Evolutionary conservation across 2,888 invertebrate genomes (phyloP).

Genomic region (Andrena hattorfiana): DNA sequence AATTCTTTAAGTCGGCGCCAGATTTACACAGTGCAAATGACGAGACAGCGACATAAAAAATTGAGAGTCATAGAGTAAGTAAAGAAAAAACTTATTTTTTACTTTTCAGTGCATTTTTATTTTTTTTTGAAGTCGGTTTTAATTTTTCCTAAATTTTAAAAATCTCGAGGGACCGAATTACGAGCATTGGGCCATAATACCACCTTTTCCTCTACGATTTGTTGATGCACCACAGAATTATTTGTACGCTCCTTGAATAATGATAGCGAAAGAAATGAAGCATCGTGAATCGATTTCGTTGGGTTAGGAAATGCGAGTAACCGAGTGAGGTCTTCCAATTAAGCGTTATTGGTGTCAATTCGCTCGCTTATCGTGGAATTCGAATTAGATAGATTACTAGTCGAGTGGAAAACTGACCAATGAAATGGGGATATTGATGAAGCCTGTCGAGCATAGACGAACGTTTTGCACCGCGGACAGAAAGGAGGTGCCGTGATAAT

Average conservation of each 20-base stretch:
- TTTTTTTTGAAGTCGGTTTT: no score
- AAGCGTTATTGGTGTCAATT: slow-evolving; percentile 36
- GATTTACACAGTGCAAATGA: no score
- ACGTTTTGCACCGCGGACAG: not conserved
- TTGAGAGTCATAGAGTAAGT: no score
- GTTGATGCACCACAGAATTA: no score
- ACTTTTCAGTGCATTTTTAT: no score
- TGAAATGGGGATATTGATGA: not conserved
- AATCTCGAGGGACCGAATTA: no score
- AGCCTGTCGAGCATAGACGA: no score
- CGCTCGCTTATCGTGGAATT: not conserved
- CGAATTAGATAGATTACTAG: not conserved
- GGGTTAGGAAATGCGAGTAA: not conserved
- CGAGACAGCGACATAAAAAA: no score
- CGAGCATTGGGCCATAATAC: no score
- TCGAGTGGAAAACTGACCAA: not conserved
- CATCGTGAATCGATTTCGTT: slow-evolving; percentile 12
- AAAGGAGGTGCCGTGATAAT: slow-evolving; percentile 3
- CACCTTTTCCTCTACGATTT: not conserved
- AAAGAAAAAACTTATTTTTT: no score
- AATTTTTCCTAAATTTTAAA: no score
- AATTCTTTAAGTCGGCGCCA: no score
- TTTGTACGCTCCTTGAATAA: not conserved
- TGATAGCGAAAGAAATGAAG: not conserved
- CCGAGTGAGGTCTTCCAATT: slow-evolving; percentile 9